Percentiles rank a stretch among this genome's conserved stretches.
Evolutionary conservation across 2,797 vertebrate species (phyloP).

Genomic region (Gephyroberyx darwinii): DNA sequence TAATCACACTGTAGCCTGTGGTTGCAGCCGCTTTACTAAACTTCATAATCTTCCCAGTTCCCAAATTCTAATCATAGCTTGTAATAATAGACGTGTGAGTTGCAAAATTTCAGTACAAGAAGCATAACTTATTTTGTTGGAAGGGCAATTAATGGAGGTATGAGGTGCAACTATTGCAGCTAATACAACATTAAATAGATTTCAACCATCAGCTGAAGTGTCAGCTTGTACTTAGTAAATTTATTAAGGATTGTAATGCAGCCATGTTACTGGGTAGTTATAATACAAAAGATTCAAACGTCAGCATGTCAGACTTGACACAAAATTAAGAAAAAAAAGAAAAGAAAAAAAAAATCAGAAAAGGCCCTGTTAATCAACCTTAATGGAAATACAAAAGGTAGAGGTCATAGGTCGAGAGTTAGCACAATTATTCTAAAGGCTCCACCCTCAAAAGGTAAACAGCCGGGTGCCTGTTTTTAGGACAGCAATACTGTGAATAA

Average conservation of each 20-base stretch:
- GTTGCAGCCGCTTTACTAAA: too few species aligned
- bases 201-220: constrained; percentile 6
- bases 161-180: background rate
- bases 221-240: constrained; percentile 45
- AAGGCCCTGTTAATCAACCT: background rate
- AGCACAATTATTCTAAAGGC: constrained; percentile 35
- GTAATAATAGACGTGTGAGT: too few species aligned
- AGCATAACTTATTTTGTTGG: too few species aligned
- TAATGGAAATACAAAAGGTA: constrained; percentile 26
- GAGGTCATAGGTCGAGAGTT: constrained; percentile 37
- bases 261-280: constrained; percentile 28
- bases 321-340: constrained; percentile 3
- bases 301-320: constrained; percentile 35
- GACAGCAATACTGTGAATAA: constrained; percentile 46
- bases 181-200: background rate
- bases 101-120: too few species aligned
- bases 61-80: too few species aligned
- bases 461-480: constrained; percentile 19
- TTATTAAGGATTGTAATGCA: constrained; percentile 58
- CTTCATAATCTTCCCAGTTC: too few species aligned
- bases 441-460: constrained; percentile 32
- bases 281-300: constrained; percentile 61
- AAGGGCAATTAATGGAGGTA: too few species aligned
- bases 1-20: too few species aligned
- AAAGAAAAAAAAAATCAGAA: constrained; percentile 5